A percentile compares a stretch with the other conserved stretches of the same genome.
Evolutionary conservation across 2,113 vertebrate species (phyloP).

Genomic region (Odocoileus virginianus): DNA sequence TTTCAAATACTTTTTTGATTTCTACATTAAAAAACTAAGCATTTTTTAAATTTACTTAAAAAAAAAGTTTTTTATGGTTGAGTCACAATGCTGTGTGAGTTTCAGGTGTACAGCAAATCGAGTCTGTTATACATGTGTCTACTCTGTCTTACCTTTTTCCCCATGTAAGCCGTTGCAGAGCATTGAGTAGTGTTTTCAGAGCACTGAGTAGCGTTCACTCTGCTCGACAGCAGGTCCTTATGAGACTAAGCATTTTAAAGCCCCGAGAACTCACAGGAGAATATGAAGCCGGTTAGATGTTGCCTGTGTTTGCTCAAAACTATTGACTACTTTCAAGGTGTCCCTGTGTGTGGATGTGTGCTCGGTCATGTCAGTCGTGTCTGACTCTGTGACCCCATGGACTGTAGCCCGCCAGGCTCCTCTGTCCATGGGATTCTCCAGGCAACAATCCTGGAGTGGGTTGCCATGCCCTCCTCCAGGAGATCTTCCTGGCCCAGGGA

Average conservation of each 20-base stretch:
- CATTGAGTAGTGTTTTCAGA: neutral
- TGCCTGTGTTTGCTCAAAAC: neutral
- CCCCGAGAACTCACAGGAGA: neutral
- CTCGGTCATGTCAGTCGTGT: neutral
- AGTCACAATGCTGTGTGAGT: neutral
- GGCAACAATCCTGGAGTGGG: neutral
- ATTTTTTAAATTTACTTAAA: neutral
- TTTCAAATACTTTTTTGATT: conserved; percentile 8
- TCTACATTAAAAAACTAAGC: neutral
- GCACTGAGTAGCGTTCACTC: neutral
- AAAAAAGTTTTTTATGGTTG: neutral
- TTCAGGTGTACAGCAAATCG: neutral
- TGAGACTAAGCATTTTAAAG: neutral
- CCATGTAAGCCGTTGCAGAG: neutral
- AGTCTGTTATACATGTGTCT: neutral
- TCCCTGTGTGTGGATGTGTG: neutral
- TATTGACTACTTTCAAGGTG: neutral
- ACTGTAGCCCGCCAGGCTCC: neutral
- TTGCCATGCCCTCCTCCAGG: neutral
- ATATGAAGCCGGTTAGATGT: neutral
- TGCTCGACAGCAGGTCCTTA: neutral
- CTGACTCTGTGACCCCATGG: neutral
- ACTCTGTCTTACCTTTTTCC: neutral
- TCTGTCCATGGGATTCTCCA: neutral
- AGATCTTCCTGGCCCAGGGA: neutral